These are phyloP conservation scores for Corydoras maculifer DNA, from an alignment of 2,113 vertebrate species.

Conservation along the genomic window DNA sequence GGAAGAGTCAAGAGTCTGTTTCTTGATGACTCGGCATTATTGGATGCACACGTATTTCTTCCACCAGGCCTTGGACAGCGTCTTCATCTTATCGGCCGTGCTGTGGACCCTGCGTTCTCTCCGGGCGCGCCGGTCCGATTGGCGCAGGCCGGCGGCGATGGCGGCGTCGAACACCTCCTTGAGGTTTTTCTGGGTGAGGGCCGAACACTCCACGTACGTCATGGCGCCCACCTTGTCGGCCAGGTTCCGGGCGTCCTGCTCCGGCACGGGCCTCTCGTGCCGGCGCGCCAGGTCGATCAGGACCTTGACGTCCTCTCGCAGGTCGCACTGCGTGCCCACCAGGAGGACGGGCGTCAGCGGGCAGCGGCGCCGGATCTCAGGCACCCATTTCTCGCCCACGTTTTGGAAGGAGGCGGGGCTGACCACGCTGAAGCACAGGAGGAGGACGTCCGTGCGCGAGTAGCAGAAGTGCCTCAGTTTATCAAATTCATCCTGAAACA, in stretches of 20 bases:
- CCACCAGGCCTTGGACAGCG: slow-evolving; percentile 79
- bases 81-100: slow-evolving; percentile 75
- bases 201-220: slow-evolving; percentile 74
- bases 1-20: slow-evolving; percentile 26
- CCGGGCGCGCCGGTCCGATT: slow-evolving; percentile 56
- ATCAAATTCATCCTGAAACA: slow-evolving; percentile 74
- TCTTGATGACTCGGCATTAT: slow-evolving; percentile 41
- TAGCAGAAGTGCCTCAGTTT: slow-evolving; percentile 79
- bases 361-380: slow-evolving; percentile 71
- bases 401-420: slow-evolving; percentile 77
- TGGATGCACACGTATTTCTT: slow-evolving; percentile 77
- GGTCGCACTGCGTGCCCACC: slow-evolving; percentile 77
- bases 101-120: slow-evolving; percentile 66
- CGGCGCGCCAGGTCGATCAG: slow-evolving; percentile 68
- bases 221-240: slow-evolving; percentile 68
- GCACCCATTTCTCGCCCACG: slow-evolving; percentile 74
- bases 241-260: slow-evolving; percentile 61
- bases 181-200: slow-evolving; percentile 77
- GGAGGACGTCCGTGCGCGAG: slow-evolving; percentile 67
- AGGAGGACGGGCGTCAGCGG: slow-evolving; percentile 68
- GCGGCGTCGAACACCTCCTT: slow-evolving; percentile 79
- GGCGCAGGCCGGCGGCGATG: slow-evolving; percentile 67
- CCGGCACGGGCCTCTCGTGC: slow-evolving; percentile 62
- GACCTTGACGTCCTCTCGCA: slow-evolving; percentile 73
- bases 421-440: slow-evolving; percentile 48